Base-by-base conservation (phyloP, 2,888 invertebrate species). In the Pandemis corylana region DNA sequence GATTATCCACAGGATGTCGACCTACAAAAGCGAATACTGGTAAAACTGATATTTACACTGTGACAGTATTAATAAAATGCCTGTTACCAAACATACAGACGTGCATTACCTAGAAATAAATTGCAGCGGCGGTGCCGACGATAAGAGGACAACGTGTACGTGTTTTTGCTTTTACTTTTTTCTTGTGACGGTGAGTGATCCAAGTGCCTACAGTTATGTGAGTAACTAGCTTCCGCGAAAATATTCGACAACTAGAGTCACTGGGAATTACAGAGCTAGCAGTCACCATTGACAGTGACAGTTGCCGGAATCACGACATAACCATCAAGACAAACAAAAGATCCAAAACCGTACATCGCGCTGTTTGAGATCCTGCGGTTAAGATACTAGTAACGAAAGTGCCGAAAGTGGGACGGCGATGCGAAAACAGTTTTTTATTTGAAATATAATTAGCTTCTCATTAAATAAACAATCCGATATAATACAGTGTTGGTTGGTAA, bases 361-460 rank as follows among this genome's bases (percentile, higher is more conserved):
- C n/a, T 53, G 13, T 56, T 56, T 56, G 56, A 56, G 20, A 20
- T 56, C 20, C 56, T 56, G 56, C 56, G 56, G 56, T 56, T 56
- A 56, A 9, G 56, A n/a, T 56, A 20, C 20, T 56, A 10, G 56
- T 53, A n/a, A 2, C 4, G 28, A 7, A 20, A 20, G 56, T 56
- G 28, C 28, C 28, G 56, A 56, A 56, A 56, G 56, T 56, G 56
- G 56, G 20, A 20, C 20, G 56, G 2, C 56, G 3, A 9, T 4
- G 20, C 20, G 20, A 20, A 56, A 56, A 56, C 20, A 20, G 7
- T 46, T 46, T 56, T 9, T 20, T 56, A 10, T 56, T 56, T 20
- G 20, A 20, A 20, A 56, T 56, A 56, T 20, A 9, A 15, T 56
- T 56, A 56, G 56, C 20, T 56, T 7, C 20, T 56, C 6, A 56